Evolutionary conservation across 1,140 invertebrate genomes (phyloP).

Genomic region (Polypedilum pembai): DNA sequence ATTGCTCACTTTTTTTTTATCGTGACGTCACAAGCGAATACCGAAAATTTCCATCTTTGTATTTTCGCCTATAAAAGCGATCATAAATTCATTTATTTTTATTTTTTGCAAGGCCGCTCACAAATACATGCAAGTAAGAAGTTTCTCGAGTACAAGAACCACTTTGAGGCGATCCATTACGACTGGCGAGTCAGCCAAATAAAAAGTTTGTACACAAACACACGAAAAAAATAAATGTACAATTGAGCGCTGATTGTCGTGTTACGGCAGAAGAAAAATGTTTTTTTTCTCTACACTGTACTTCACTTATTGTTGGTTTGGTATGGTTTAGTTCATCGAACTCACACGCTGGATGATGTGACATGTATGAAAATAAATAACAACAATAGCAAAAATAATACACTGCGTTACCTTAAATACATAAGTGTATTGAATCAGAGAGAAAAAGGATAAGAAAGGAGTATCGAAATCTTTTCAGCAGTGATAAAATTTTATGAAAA

Average conservation of each 20-base stretch:
- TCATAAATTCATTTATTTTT: not conserved
- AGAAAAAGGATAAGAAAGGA: no score
- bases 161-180: not conserved
- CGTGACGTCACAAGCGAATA: not conserved
- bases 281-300: no score
- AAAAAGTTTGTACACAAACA: not conserved
- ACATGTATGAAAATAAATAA: not conserved
- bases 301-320: not conserved
- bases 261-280: not conserved
- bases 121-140: not conserved
- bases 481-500: no score
- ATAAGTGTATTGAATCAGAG: no score
- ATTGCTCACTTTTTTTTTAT: no score
- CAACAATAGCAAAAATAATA: no score
- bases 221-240: not conserved
- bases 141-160: no score
- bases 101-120: not conserved
- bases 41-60: not conserved
- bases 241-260: not conserved
- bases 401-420: no score
- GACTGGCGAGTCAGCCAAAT: not conserved
- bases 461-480: no score
- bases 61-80: no score
- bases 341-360: not conserved
- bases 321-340: conserved; percentile 8